Evolutionary conservation across 1,140 invertebrate genomes (phyloP), one percentile per base, ranked within the genome.

Genomic region (Tachypleus tridentatus): DNA sequence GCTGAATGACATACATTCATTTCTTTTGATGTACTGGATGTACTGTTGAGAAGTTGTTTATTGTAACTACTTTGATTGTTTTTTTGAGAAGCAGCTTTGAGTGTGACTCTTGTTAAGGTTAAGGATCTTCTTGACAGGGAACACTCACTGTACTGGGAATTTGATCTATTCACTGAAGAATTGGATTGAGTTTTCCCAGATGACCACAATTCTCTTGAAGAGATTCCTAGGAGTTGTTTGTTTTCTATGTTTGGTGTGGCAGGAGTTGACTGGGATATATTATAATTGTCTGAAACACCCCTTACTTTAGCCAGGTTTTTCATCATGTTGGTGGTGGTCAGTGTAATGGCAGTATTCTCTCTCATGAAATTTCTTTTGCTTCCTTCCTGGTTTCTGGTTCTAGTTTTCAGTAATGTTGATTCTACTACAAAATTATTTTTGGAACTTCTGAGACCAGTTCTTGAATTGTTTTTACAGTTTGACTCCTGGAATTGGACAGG

Each of bases 401-500:
- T 47, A 4, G 58, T n/a, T 50, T 59, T 59, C 49, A 48, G 58
- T 4, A 4, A 47, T 48, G 58, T 4, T 29, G 48, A n/a, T 48
- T 49, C n/a, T 49, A 4, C 3, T 5, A 89, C 89, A 48, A 91
- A 78, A 0, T 88, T 91, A 70, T 87, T 90, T 4, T 86, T 78
- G 1, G 89, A 91, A 69, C 87, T 88, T 3, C 87, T 80, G 6
- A 93, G 75, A 65, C 88, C 91, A 51, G 85, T 86, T 10, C 86
- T 77, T 0, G 85, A 86, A 58, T 80, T 83, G 7, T 63, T 51
- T 71, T 68, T 7, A 57, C 60, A 57, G 5, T 58, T 69, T 3
- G 58, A 29, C n/a, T 47, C 9, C 48, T n/a, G 4, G 49, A 4
- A 64, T 71, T 7, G 4, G 49, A 10, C 11, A 50, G 67, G 66